Evolutionary conservation across 2,888 invertebrate genomes (phyloP).

Genomic region (Saturnia pavonia): DNA sequence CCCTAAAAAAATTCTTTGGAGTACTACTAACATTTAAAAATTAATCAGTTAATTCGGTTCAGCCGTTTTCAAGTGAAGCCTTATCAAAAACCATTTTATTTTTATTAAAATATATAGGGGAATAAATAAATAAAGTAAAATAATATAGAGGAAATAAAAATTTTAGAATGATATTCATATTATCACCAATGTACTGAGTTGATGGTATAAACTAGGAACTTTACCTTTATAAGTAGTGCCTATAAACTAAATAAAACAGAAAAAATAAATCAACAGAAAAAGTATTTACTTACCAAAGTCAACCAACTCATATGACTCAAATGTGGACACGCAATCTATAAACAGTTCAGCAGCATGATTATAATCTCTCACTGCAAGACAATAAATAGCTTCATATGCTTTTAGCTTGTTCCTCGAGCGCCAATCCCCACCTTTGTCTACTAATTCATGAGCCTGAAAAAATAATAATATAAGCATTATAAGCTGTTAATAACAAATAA

Average conservation of each 20-base stretch:
- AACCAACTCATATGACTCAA: constrained; percentile 99
- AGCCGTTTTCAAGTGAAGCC: too few relatives aligned
- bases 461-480: neutral
- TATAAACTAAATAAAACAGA: too few relatives aligned
- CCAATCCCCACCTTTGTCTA: constrained; percentile 99
- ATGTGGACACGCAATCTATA: constrained; percentile 99
- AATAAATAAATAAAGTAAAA: neutral
- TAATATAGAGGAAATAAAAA: neutral
- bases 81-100: too few relatives aligned
- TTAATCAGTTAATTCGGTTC: too few relatives aligned
- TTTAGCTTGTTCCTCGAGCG: constrained; percentile 98
- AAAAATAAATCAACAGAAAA: neutral
- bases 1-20: too few relatives aligned
- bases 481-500: neutral
- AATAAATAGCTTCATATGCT: constrained; percentile 98
- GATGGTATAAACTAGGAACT: too few relatives aligned
- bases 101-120: too few relatives aligned
- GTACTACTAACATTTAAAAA: too few relatives aligned
- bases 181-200: neutral
- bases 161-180: neutral
- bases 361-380: constrained; percentile 97
- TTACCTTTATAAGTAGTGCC: neutral
- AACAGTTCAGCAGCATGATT: constrained; percentile 97
- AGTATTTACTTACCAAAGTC: constrained; percentile 91
- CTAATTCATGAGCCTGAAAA: constrained; percentile 82